Base-by-base conservation (phyloP, 2,113 vertebrate genomes). In the Micronisus gabar region DNA sequence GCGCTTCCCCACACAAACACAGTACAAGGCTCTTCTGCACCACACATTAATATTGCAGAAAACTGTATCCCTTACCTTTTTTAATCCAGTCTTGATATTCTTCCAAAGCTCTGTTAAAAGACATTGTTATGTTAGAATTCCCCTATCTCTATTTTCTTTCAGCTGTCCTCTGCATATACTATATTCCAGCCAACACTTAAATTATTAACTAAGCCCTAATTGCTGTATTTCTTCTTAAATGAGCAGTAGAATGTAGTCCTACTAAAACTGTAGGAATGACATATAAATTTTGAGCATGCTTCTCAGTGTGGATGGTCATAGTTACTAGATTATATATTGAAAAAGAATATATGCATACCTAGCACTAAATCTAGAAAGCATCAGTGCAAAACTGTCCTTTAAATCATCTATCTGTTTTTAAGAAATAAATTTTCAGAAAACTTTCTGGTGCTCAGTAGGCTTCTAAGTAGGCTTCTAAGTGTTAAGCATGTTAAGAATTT, bases 371-470 rank as follows among this genome's bases (percentile, higher is more conserved):
- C 11, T 40, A 96, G 90, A 93, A 71, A 94, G 23, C 16, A 82
- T 82, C 43, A 72, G 36, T 83, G 59, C 68, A 95, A 95, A 96
- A 41, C 50, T 81, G 48, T 56, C 26, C 22, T 91, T 92, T 83
- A 94, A 82, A 93, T 86, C 38, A 68, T 23, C 30, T 32, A 71
- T 62, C 48, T 93, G 63, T 19, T 93, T 93, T 78, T 83, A 63
- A 94, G 83, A 17, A 90, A 93, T 7, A 45, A 13, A 48, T 85
- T 93, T 91, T 79, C 83, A 66, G 90, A 97, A 97, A 94, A 62
- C 8, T 62, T 91, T 85, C 30, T 74, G 45, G 50, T 87, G 27
- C 86, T 96, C 41, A 65, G 26, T 40, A 83, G 52, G 66, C 38
- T 93, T 95, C 48, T 88, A 95, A 65, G 26, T 40, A 83, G 52